Evolutionary conservation across 2,113 vertebrate species (phyloP), one percentile per base, ranked within the genome.

Genomic region (Heliornis fulica): DNA sequence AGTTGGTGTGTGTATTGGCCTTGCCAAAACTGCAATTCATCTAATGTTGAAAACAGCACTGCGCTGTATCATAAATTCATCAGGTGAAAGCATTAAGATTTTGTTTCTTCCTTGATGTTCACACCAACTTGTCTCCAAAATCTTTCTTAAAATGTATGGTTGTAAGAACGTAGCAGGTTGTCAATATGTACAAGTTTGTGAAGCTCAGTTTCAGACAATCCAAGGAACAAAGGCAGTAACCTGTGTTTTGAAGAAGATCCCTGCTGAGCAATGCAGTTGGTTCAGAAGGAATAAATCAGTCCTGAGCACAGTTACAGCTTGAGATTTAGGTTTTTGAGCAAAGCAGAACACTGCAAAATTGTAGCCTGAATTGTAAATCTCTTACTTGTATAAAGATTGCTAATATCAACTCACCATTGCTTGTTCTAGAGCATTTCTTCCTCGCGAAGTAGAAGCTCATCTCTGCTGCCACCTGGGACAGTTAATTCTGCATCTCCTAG

Each of bases 391-490:
- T 59, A 31, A 76, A 68, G 13, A 34, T 84, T 83, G n/a, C 34
- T 78, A 50, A 65, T 76, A 28, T 21, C 60, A 79, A 45, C 34
- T 54, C 78, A 34, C 64, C 93, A 29, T 94, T 97, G 77, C 95
- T 97, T 98, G 23, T 98, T 98, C 94, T 97, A 99, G 99, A 98
- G 89, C 75, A 96, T 98, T 91, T 97, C 98, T 71, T 98, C 98
- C 53, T 98, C 98, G 29, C 98, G 98, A 96, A 98, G 98, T 93
- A 98, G 99, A 97, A 99, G 98, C 93, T 98, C 98, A 96, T 99
- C 99, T 94, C 98, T 99, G 96, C 98, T 99, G 83, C 99, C 99
- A 0, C 97, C 98, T 94, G 98, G 98, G 80, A 98, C 98, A 56
- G 97, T 98, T 90, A 98, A 92, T 97, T 98, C 99, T 90, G 98